phyloP scores from a whole-genome alignment of 2,888 invertebrate genomes.

The Hemicrepidius hirtus region DNA sequence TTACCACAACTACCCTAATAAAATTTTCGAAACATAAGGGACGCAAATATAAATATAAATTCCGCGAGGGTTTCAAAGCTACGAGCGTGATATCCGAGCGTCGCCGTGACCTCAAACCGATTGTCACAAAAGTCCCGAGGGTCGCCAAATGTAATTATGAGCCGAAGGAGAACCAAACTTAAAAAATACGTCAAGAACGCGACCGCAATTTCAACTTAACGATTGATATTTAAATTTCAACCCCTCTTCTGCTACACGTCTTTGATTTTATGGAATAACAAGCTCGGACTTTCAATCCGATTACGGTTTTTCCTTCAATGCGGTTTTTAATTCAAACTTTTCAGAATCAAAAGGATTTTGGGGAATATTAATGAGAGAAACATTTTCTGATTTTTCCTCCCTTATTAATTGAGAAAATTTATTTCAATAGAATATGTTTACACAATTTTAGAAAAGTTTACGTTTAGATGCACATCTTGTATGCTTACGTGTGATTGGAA shows the following conservation, averaged over 20 bases:
- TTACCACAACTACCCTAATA: constrained; percentile 43
- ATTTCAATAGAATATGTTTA: not conserved
- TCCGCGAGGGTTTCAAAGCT: constrained; percentile 42
- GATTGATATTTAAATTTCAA: constrained; percentile 53
- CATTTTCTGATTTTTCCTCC: too few relatives aligned
- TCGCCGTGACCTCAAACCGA: constrained; percentile 44
- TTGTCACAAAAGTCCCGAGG: constrained; percentile 50
- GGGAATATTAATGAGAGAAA: not conserved
- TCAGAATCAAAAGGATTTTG: not conserved
- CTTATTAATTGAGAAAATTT: too few relatives aligned
- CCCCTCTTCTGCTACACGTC: constrained; percentile 12
- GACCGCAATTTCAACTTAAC: constrained; percentile 46
- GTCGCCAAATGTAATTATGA: constrained; percentile 52
- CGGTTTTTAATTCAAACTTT: constrained; percentile 8
- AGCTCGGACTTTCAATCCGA: constrained; percentile 40
- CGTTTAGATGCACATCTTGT: not conserved
- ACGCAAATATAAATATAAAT: constrained; percentile 53
- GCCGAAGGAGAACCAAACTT: constrained; percentile 39
- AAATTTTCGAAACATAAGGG: constrained; percentile 52
- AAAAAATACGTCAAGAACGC: constrained; percentile 50
- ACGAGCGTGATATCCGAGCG: constrained; percentile 47
- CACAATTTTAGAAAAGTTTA: not conserved
- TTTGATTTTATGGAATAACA: constrained; percentile 43
- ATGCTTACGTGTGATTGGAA: constrained; percentile 37
- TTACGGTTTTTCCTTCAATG: constrained; percentile 25